Base-by-base conservation (phyloP, 2,888 invertebrate species). In the Sesia bembeciformis region DNA sequence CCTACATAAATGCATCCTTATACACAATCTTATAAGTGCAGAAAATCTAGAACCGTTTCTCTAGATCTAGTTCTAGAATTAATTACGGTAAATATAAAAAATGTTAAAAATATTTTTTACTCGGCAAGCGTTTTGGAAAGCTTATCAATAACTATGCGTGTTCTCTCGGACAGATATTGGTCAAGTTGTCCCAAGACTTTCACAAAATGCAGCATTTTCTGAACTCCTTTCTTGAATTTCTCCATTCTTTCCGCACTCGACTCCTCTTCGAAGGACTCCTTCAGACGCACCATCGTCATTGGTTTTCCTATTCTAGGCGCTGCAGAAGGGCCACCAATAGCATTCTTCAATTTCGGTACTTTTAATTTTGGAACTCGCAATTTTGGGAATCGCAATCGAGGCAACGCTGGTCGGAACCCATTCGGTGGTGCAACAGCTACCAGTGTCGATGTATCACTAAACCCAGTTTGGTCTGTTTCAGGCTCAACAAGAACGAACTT, bases 141-240 rank as follows among this genome's bases (percentile, higher is more conserved):
- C 60, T 86, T 86, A 49, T 89, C 88, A 5, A 88, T 72, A 38
- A 89, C 66, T 53, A 86, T 84, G 46, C 86, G 67, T 5, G 81
- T 82, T 57, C 89, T 72, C 49, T 88, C 86, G 1, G 89, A 84
- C 43, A 89, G 50, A 57, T 88, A 89, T 56, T 81, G 78, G 50
- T 88, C 88, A 40, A 89, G 77, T 62, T 84, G 79, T 0, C 85
- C 82, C 39, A 89, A 62, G 8, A 88, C 82, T 65, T 84, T 88
- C 2, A 88, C 87, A 1, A 86, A 74, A 46, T 84, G 80, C 4
- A 88, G 59, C 81, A 89, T 76, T 63, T 85, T 87, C 62, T 85
- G 81, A 0, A 89, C 74, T 0, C 83, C 86, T 59, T 84, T 89
- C 62, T 86, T 87, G 56, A 89, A 82, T 52, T 70, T 78, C 56